phyloP scores from a whole-genome alignment of 2,888 invertebrate genomes.

The Ferrisia virgata region DNA sequence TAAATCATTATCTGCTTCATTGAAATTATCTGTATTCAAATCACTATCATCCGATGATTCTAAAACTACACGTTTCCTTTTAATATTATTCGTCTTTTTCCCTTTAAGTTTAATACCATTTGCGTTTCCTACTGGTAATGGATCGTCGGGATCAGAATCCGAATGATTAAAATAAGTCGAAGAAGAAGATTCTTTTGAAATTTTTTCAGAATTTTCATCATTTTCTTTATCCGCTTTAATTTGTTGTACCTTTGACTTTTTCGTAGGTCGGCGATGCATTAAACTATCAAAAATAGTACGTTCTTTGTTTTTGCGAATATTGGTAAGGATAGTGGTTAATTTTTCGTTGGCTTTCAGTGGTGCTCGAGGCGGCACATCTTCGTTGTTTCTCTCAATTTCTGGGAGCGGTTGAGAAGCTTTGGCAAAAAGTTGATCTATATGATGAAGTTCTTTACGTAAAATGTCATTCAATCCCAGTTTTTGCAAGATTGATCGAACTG shows the following conservation, averaged over 20 bases:
- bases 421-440: not conserved
- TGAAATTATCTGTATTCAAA: not conserved
- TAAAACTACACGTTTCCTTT: not conserved
- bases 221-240: not conserved
- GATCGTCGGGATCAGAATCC: not conserved
- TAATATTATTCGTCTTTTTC: not conserved
- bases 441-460: constrained; percentile 58
- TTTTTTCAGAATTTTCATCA: not conserved
- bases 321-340: constrained; percentile 5
- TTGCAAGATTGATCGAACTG: constrained; percentile 57
- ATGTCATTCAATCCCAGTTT: constrained; percentile 56
- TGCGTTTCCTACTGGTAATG: not conserved
- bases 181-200: not conserved
- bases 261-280: not conserved
- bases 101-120: not conserved
- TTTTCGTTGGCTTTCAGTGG: not conserved
- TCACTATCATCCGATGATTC: not conserved
- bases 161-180: not conserved
- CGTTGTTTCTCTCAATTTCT: not conserved
- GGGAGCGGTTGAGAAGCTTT: not conserved
- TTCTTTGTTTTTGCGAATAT: constrained; percentile 39
- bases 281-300: constrained; percentile 38
- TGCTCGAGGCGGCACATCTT: not conserved
- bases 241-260: not conserved
- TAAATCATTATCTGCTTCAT: not conserved